Evolutionary conservation across 2,113 vertebrate genomes (phyloP).

Genomic region (Verasper variegatus): DNA sequence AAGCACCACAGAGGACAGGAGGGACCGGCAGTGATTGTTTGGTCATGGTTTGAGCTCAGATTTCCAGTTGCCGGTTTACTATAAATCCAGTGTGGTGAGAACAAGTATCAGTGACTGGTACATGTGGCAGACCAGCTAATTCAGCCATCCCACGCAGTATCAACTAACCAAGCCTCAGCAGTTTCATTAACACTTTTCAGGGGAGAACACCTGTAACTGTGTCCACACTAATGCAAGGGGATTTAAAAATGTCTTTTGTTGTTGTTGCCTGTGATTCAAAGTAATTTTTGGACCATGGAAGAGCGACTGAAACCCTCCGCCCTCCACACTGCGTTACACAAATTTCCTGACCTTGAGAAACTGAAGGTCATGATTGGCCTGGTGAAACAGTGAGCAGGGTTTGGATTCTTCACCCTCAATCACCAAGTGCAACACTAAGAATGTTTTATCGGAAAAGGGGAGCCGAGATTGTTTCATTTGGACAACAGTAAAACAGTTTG

Average conservation of each 20-base stretch:
- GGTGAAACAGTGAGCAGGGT: background rate
- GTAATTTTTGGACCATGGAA: background rate
- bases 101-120: constrained; percentile 22
- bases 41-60: constrained; percentile 47
- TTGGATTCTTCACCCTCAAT: background rate
- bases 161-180: background rate
- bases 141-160: constrained; percentile 1
- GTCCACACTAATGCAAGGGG: background rate
- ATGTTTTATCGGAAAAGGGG: background rate
- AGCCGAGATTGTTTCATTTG: no score
- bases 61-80: constrained; percentile 36
- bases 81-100: constrained; percentile 40
- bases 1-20: constrained; percentile 15
- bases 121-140: constrained; percentile 13
- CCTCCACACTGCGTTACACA: background rate
- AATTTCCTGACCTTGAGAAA: background rate
- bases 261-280: background rate
- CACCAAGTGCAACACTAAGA: background rate
- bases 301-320: background rate
- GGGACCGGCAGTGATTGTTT: constrained; percentile 22
- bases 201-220: background rate
- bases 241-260: background rate
- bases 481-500: background rate
- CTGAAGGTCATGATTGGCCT: background rate
- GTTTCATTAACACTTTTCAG: constrained; percentile 5